phyloP scores from a whole-genome alignment of 37 sponge, comb jelly and placozoan genomes.

The Spongilla lacustris region DNA sequence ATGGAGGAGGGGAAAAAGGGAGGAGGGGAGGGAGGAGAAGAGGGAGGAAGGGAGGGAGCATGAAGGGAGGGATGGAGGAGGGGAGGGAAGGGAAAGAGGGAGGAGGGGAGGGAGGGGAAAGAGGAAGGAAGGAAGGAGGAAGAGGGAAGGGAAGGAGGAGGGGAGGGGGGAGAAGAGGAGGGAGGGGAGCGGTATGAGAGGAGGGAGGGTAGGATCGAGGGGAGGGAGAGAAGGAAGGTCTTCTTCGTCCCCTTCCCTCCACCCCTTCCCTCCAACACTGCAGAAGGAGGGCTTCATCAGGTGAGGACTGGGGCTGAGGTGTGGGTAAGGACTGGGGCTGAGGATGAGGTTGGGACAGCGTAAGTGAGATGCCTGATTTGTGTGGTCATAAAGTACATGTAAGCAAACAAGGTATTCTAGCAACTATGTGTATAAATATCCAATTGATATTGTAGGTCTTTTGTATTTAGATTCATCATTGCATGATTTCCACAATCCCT shows the following conservation, averaged over 20 bases:
- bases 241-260: no score
- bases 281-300: background rate
- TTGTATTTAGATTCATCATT: no score
- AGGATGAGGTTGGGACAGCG: conserved; percentile 11
- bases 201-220: background rate
- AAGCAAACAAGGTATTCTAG: no score
- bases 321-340: background rate
- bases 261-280: background rate
- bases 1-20: background rate
- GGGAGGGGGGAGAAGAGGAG: no score
- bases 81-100: conserved; percentile 1
- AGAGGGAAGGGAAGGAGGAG: background rate
- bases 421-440: no score
- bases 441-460: no score
- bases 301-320: conserved; percentile 1
- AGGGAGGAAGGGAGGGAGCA: background rate
- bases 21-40: background rate
- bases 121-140: background rate
- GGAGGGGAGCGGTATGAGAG: background rate
- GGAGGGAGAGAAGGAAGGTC: background rate
- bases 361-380: no score
- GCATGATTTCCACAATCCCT: no score
- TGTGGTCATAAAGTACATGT: no score
- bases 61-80: background rate
- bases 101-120: background rate